Percentiles rank a stretch among this genome's conserved stretches.
Conservation (phyloP, 2,113 vertebrate species). For the Anser cygnoides region DNA sequence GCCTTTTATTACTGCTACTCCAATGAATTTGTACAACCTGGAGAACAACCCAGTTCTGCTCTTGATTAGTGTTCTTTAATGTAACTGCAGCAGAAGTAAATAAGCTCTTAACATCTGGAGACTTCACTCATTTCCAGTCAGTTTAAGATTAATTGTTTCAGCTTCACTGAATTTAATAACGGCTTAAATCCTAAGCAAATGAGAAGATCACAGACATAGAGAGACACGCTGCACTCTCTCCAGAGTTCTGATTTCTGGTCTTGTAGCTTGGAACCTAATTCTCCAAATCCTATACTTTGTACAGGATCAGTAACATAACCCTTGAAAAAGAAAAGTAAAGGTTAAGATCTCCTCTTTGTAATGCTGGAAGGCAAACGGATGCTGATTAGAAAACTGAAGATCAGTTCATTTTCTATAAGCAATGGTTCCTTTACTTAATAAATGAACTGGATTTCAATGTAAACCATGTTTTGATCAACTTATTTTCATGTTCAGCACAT, state of each 20-base stretch:
- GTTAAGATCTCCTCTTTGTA: not conserved
- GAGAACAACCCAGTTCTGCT: not conserved
- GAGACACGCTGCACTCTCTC: not conserved
- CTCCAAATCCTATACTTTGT: not conserved
- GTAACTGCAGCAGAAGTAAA: slow-evolving; percentile 1
- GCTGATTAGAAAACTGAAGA: not conserved
- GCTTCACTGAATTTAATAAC: not conserved
- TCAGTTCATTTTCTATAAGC: not conserved
- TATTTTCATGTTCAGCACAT: not conserved
- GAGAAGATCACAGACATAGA: not conserved
- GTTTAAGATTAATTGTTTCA: not conserved
- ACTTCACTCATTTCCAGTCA: not conserved
- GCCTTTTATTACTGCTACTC: not conserved
- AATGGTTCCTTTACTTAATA: not conserved
- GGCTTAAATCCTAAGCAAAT: not conserved
- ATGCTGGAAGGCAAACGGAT: not conserved
- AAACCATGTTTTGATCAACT: not conserved
- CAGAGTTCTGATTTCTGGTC: not conserved
- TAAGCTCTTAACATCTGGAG: slow-evolving; percentile 12
- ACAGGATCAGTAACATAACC: not conserved
- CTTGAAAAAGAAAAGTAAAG: not conserved
- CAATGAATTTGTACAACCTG: not conserved
- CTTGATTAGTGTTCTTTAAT: not conserved
- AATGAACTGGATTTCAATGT: not conserved
- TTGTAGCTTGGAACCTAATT: not conserved